phyloP scores from a whole-genome alignment of 2,888 invertebrate species.

The Pyralis farinalis region DNA sequence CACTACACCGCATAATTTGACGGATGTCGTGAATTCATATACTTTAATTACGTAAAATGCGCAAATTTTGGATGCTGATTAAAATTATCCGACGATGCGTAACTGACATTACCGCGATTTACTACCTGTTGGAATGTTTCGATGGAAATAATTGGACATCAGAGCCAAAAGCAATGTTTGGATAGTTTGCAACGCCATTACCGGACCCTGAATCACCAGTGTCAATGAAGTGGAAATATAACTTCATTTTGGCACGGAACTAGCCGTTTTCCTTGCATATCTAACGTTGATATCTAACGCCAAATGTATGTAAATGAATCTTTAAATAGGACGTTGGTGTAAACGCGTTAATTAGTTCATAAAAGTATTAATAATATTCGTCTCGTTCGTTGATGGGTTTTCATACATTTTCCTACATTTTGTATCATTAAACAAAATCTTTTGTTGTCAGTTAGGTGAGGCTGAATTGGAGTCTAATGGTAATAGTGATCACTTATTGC shows the following conservation, averaged over 20 bases:
- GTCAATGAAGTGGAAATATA: conserved; percentile 65
- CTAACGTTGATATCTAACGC: conserved; percentile 35
- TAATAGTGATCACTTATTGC: no score
- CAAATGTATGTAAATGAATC: conserved; percentile 41
- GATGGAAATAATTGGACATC: conserved; percentile 61
- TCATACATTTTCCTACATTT: no score
- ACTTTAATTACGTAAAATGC: conserved; percentile 7
- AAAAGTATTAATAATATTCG: no score
- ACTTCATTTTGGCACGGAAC: conserved; percentile 63
- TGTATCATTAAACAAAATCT: no score
- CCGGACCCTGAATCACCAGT: conserved; percentile 53
- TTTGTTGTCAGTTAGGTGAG: no score
- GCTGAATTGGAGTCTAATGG: no score
- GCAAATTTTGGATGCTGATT: conserved; percentile 32
- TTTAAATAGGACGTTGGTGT: conserved; percentile 32
- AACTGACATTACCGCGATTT: conserved; percentile 51
- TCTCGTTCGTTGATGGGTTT: no score
- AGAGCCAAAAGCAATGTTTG: conserved; percentile 51
- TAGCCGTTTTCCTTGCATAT: conserved; percentile 39
- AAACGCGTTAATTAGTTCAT: no score
- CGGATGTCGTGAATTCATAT: neutral
- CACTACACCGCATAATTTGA: conserved; percentile 5
- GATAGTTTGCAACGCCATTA: conserved; percentile 26
- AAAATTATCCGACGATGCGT: conserved; percentile 58
- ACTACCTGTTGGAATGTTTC: conserved; percentile 44